phyloP scores from a whole-genome alignment of 1,140 invertebrate genomes.

The Macrobrachium rosenbergii region DNA sequence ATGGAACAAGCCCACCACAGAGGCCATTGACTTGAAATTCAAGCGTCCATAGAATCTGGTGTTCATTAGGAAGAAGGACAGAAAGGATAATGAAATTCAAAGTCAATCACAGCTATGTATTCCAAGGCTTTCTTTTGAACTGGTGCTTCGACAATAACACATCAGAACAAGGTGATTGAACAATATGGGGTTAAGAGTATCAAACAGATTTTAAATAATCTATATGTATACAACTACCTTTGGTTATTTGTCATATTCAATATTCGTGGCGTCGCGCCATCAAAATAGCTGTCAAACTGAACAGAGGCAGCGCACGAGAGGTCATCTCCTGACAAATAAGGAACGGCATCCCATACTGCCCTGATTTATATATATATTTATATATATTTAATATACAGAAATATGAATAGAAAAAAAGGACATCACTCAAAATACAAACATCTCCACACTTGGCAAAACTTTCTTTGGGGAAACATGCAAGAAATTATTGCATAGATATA shows the following conservation, averaged over 20 bases:
- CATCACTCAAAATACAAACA: slow-evolving; percentile 33
- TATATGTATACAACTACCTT: slow-evolving; percentile 25
- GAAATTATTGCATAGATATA: slow-evolving; percentile 51
- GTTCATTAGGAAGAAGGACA: too few relatives aligned
- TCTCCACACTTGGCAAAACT: slow-evolving; percentile 48
- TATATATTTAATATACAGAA: slow-evolving; percentile 31
- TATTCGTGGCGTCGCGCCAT: slow-evolving; percentile 6
- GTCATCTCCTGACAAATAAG: slow-evolving; percentile 12
- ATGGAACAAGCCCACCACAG: too few relatives aligned
- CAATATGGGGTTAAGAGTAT: slow-evolving; percentile 45
- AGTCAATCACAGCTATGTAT: slow-evolving; percentile 57
- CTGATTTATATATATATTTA: slow-evolving; percentile 5
- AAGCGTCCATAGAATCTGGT: too few relatives aligned
- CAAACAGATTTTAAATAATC: slow-evolving; percentile 23
- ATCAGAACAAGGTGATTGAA: slow-evolving; percentile 56
- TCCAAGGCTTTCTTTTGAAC: slow-evolving; percentile 53
- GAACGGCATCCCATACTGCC: slow-evolving; percentile 12
- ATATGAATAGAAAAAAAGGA: slow-evolving; percentile 32
- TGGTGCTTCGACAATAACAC: slow-evolving; percentile 52
- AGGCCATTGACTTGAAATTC: too few relatives aligned
- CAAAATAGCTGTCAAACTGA: slow-evolving; percentile 18
- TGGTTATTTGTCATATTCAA: slow-evolving; percentile 13
- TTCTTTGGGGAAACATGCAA: slow-evolving; percentile 47
- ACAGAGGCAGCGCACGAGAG: slow-evolving; percentile 15
- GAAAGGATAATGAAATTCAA: not conserved